Evolutionary conservation across 2,888 invertebrate genomes (phyloP), one percentile per base, ranked within the genome.

Genomic region (Pseudolycoriella hygida): DNA sequence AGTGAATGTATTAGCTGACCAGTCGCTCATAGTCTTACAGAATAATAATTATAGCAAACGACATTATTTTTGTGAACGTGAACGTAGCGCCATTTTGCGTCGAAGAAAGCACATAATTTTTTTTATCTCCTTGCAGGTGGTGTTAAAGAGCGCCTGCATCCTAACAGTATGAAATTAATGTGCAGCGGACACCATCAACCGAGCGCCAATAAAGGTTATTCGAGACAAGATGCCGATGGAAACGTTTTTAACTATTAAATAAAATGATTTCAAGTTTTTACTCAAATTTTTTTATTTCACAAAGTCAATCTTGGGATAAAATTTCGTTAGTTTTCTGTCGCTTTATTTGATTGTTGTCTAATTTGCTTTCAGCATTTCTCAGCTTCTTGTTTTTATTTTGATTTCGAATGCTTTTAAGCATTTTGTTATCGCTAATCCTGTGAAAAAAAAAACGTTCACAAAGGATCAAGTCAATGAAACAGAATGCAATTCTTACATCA

Each of bases 121-220:
- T 43, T 25, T 19, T 34, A 12, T 34, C 30, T 34, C 34, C 6
- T 14, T 51, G 60, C 64, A 57, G 79, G 79, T 32, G 80, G 80
- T n/a, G 63, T 77, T 44, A 68, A 55, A 19, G 74, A 78, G 47
- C 73, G 70, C 51, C 67, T 68, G 20, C 80, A 82, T 50, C 81
- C 81, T 6, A 74, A 77, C 60, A 78, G 76, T 54, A 73, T 84
- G 42, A 83, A 84, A 63, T 65, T 85, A 45, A 83, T 83, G 67
- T 82, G 82, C 59, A 80, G 80, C n/a, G 80, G 83, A 3, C 80
- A 80, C 32, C 85, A 85, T 60, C 77, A 77, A 12, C 81, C 83
- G 51, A 75, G 81, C 61, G 83, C 84, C 18, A 85, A 84, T 60
- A 80, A 82, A 49, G 86, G 86, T 2, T 86, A 76, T 65, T 80